Base-by-base conservation (phyloP, 2,113 vertebrate genomes). In the Heterotis niloticus region DNA sequence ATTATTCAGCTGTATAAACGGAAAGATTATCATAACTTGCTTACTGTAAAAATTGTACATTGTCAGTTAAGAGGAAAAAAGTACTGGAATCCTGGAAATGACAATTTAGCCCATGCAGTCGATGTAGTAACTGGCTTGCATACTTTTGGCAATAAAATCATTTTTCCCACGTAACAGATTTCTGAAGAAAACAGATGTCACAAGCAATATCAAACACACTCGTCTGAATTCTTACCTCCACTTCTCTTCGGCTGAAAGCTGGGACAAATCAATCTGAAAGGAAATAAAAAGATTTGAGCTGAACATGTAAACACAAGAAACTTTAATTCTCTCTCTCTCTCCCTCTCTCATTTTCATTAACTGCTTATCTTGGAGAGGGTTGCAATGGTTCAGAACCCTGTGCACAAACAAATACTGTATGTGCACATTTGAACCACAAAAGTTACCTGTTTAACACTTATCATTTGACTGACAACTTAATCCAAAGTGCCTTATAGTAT, bases 181-280 rank as follows among this genome's bases (percentile, higher is more conserved):
- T 20, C 23, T 26, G 16, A 28, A 20, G 28, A 18, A 29, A 16
- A 51, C 60, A 60, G 12, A 62, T 14, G n/a, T 23, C 24, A 29
- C 64, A 23, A 71, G 57, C n/a, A 10, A n/a, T 34, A 14, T 57
- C 17, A 62, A 60, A 57, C n/a, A 34, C 5, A 71, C 10, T 0
- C 51, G 34, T 20, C 5, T 20, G 64, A 65, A 78, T 9, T 91
- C 96, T 92, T 83, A 98, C 97, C 96, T 97, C 97, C 97, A 99
- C 85, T 94, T 92, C 81, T 99, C 97, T 72, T 99, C 97, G 4
- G 96, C 95, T 72, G 96, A 95, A 66, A 98, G 92, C 80, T 96
- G 93, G 0, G 97, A 96, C 78, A 98, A 84, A 78, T 98, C 96
- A 1, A 96, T 89, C 97, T 98, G 79, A 9, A 84, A 74, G 69